Conservation (phyloP, 2,888 invertebrate genomes). For the Emesis castigata region DNA sequence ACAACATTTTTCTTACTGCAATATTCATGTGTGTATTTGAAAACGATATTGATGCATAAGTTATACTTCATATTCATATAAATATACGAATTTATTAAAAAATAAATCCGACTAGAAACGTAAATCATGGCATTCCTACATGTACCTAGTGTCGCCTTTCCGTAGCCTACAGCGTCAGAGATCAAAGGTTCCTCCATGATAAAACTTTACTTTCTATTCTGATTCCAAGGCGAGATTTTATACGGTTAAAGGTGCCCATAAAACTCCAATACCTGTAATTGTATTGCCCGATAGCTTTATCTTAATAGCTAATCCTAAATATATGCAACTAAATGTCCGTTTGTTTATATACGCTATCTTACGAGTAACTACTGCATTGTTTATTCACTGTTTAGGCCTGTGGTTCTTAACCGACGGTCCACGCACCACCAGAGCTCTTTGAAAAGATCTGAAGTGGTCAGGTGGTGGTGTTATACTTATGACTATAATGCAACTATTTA, state of each 20-base stretch:
- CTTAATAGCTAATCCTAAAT: slow-evolving; percentile 11
- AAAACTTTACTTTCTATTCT: slow-evolving; percentile 51
- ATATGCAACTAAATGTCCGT: slow-evolving; percentile 4
- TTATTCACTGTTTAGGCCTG: no score
- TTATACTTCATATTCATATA: no score
- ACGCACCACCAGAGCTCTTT: no score
- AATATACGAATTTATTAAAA: no score
- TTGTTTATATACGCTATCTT: slow-evolving; percentile 7
- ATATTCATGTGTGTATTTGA: no score
- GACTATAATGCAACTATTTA: no score
- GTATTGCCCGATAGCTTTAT: slow-evolving; percentile 6
- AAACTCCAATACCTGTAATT: slow-evolving; percentile 19
- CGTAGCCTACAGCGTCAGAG: slow-evolving; percentile 54
- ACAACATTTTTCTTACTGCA: no score
- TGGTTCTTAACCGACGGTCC: no score
- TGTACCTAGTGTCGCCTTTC: slow-evolving; percentile 33
- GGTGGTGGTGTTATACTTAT: no score
- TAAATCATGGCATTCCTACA: not conserved
- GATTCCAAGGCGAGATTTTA: slow-evolving; percentile 49
- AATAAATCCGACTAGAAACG: not conserved
- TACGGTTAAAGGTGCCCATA: slow-evolving; percentile 47
- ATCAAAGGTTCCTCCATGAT: slow-evolving; percentile 42
- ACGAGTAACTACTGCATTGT: not conserved
- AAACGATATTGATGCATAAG: no score
- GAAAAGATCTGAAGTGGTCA: no score